phyloP scores from a whole-genome alignment of 2,797 vertebrate species.

The Paramormyrops hopkinsi region DNA sequence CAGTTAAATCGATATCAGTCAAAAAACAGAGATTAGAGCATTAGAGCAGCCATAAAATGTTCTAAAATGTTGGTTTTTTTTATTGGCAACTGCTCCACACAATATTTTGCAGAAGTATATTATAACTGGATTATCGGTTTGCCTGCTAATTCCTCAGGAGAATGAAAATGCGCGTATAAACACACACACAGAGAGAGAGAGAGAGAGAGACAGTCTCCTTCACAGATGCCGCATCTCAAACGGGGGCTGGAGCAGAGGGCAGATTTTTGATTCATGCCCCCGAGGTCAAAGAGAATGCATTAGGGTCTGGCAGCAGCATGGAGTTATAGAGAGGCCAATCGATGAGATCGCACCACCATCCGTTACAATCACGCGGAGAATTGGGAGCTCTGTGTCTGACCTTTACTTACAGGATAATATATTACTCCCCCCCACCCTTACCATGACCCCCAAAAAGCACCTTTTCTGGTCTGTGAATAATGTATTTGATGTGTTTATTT shows the following conservation, averaged over 20 bases:
- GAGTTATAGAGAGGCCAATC: slow-evolving; percentile 58
- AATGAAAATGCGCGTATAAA: not conserved
- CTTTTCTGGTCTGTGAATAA: not conserved
- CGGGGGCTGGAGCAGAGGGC: slow-evolving; percentile 47
- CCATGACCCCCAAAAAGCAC: not conserved
- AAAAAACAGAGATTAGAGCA: too few relatives aligned
- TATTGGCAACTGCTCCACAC: not conserved
- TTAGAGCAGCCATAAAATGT: not conserved
- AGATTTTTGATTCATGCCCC: slow-evolving; percentile 58
- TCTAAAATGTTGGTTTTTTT: not conserved
- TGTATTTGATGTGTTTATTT: not conserved
- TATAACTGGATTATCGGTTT: not conserved
- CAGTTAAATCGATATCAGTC: not conserved
- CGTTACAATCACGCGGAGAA: slow-evolving; percentile 59
- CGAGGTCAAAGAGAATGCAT: slow-evolving; percentile 66
- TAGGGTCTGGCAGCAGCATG: slow-evolving; percentile 50
- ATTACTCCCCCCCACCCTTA: slow-evolving; percentile 1
- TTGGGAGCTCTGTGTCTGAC: slow-evolving; percentile 51
- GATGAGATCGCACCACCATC: slow-evolving; percentile 55
- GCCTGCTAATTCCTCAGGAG: not conserved
- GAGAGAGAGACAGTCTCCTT: slow-evolving; percentile 24
- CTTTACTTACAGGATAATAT: slow-evolving; percentile 20
- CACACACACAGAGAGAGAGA: not conserved
- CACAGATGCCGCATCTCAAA: slow-evolving; percentile 14
- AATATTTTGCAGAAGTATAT: not conserved